phyloP scores from a whole-genome alignment of 2,797 vertebrate species.

The Cercopithecus mitis region DNA sequence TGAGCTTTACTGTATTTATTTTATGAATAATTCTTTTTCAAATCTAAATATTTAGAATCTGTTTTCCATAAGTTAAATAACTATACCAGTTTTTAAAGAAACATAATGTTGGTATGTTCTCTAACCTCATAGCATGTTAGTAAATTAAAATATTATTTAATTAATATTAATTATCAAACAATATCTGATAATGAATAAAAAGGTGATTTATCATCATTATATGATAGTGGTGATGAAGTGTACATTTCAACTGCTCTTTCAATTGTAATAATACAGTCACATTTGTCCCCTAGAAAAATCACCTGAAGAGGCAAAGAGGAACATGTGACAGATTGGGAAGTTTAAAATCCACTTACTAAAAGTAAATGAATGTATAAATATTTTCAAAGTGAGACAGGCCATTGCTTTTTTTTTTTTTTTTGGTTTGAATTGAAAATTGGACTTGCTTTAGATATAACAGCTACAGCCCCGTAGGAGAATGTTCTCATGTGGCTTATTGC shows the following conservation, averaged over 20 bases:
- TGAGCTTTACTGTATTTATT: not conserved
- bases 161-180: not conserved
- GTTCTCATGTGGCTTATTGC: not conserved
- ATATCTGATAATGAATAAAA: not conserved
- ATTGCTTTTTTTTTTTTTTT: not conserved
- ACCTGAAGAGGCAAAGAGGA: not conserved
- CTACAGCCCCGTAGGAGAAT: not conserved
- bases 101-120: not conserved
- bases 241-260: not conserved
- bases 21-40: not conserved
- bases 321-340: not conserved
- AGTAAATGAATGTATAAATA: not conserved
- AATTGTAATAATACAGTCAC: not conserved
- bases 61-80: not conserved
- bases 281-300: not conserved
- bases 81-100: not conserved
- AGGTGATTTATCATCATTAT: not conserved
- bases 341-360: not conserved
- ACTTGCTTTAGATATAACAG: not conserved
- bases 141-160: not conserved
- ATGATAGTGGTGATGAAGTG: not conserved
- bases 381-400: not conserved
- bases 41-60: not conserved
- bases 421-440: not conserved
- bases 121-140: not conserved